Conservation (phyloP, 2,888 invertebrate genomes). For the Sesia apiformis region DNA sequence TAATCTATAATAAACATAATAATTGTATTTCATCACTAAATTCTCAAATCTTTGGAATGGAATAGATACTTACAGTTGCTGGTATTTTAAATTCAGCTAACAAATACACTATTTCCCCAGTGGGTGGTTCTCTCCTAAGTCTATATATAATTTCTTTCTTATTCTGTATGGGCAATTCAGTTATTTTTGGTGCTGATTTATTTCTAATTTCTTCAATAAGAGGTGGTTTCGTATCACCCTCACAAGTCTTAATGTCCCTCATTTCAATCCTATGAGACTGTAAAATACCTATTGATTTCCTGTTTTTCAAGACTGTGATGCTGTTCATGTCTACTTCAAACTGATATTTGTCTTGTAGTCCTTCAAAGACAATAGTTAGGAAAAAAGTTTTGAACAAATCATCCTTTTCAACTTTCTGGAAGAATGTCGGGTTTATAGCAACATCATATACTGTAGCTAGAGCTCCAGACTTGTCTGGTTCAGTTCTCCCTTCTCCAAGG, state of each 20-base stretch:
- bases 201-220: slow-evolving; percentile 77
- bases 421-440: slow-evolving; percentile 86
- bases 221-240: slow-evolving; percentile 38
- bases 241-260: slow-evolving; percentile 73
- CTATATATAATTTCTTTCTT: slow-evolving; percentile 72
- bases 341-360: slow-evolving; percentile 82
- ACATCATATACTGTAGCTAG: slow-evolving; percentile 87
- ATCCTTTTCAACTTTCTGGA: slow-evolving; percentile 81
- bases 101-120: slow-evolving; percentile 67
- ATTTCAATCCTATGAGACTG: slow-evolving; percentile 84
- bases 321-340: slow-evolving; percentile 79
- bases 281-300: slow-evolving; percentile 82
- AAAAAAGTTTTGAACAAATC: slow-evolving; percentile 86
- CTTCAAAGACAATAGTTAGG: slow-evolving; percentile 85
- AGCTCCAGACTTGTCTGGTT: slow-evolving; percentile 83
- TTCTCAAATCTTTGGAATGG: slow-evolving; percentile 3
- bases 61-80: slow-evolving; percentile 56
- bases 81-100: slow-evolving; percentile 78
- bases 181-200: slow-evolving; percentile 18
- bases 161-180: slow-evolving; percentile 9
- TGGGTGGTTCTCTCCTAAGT: slow-evolving; percentile 72
- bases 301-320: slow-evolving; percentile 81
- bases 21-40: too few species aligned
- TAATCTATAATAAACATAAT: too few species aligned
- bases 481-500: slow-evolving; percentile 86